Conservation (phyloP, 2,888 invertebrate genomes). For the Drosophila maculinotata region DNA sequence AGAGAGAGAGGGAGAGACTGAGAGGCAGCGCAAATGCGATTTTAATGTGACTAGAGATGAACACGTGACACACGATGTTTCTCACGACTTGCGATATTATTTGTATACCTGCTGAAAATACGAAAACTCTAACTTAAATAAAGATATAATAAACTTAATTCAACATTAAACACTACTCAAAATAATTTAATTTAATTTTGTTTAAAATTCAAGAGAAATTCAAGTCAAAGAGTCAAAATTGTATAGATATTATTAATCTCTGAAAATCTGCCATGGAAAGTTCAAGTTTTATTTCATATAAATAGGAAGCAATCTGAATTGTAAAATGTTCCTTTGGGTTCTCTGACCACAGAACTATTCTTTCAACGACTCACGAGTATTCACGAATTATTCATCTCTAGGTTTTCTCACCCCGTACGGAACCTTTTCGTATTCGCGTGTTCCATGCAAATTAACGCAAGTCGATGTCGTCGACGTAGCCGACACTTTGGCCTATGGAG, state of each 20-base stretch:
- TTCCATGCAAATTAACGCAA: slow-evolving; percentile 56
- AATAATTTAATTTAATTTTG: too few relatives aligned
- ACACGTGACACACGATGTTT: neutral
- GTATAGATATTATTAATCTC: too few relatives aligned
- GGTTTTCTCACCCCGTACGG: neutral
- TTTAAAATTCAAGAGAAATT: too few relatives aligned
- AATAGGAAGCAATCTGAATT: too few relatives aligned
- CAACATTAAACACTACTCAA: too few relatives aligned
- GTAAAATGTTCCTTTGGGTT: too few relatives aligned
- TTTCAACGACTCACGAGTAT: slow-evolving; percentile 5
- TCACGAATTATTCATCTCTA: slow-evolving; percentile 13
- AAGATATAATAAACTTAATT: too few relatives aligned
- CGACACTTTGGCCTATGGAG: slow-evolving; percentile 65
- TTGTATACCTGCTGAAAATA: neutral
- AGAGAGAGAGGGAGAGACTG: neutral
- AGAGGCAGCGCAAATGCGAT: neutral
- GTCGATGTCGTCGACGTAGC: slow-evolving; percentile 32
- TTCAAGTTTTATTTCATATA: too few relatives aligned
- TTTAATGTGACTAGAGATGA: slow-evolving; percentile 14
- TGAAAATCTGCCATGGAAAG: too few relatives aligned
- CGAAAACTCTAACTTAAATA: too few relatives aligned
- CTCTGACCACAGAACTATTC: too few relatives aligned
- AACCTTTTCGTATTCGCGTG: slow-evolving; percentile 21
- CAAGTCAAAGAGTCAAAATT: too few relatives aligned
- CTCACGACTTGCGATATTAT: neutral